These are phyloP conservation scores for Carollia perspicillata DNA, from an alignment of 2,113 vertebrate genomes.

Conservation along the genomic window DNA sequence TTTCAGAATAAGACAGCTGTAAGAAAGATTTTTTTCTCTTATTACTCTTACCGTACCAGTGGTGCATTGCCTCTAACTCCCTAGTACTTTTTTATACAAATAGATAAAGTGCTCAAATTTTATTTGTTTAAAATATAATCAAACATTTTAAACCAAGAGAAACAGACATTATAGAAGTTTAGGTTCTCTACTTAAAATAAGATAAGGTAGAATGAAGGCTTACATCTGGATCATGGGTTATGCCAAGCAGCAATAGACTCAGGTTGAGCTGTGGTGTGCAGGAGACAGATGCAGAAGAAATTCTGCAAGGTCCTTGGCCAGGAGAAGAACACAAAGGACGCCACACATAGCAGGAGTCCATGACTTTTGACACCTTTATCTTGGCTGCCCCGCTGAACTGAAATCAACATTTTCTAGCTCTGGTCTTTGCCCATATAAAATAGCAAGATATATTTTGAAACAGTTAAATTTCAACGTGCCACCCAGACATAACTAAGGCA, in stretches of 20 bases:
- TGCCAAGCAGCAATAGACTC: neutral
- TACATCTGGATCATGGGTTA: neutral
- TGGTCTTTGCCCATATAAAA: neutral
- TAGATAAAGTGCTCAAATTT: neutral
- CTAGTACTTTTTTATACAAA: neutral
- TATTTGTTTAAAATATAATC: neutral
- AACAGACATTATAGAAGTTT: neutral
- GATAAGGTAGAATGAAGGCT: neutral
- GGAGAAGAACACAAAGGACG: neutral
- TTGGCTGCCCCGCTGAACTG: neutral
- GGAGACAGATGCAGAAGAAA: neutral
- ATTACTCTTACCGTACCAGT: neutral
- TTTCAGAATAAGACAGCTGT: neutral
- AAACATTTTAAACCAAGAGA: neutral
- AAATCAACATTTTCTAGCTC: neutral
- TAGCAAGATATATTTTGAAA: neutral
- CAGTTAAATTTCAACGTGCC: constrained; percentile 2
- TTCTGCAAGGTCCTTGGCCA: accelerated
- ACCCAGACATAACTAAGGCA: neutral
- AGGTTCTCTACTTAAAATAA: neutral
- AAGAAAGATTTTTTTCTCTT: neutral
- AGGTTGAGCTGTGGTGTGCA: neutral
- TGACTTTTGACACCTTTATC: neutral
- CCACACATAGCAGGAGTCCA: neutral
- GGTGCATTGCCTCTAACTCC: neutral